phyloP scores from a whole-genome alignment of 2,888 invertebrate genomes.

The Tinea trinotella region DNA sequence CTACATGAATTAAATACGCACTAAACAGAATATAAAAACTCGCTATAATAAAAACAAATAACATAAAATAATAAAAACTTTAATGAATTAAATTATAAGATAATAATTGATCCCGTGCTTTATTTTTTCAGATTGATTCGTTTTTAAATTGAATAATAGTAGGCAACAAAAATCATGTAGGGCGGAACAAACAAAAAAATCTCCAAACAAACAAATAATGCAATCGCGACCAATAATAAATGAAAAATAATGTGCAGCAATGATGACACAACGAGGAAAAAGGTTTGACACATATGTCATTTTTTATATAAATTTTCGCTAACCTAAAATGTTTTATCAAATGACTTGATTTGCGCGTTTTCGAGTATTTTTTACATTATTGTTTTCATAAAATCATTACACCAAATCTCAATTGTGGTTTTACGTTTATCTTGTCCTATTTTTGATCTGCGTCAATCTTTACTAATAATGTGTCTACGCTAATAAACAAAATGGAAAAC shows the following conservation, averaged over 20 bases:
- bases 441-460: constrained; percentile 41
- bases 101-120: no score
- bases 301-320: constrained; percentile 64
- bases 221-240: background rate
- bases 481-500: constrained; percentile 57
- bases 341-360: constrained; percentile 67
- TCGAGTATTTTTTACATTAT: constrained; percentile 57
- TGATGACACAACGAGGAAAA: constrained; percentile 68
- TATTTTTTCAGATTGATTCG: no score
- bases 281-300: constrained; percentile 70
- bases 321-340: constrained; percentile 73
- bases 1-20: no score
- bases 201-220: background rate
- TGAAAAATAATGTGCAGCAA: constrained; percentile 6
- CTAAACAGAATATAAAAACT: no score
- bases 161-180: background rate
- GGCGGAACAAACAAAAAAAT: background rate
- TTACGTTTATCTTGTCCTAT: constrained; percentile 39
- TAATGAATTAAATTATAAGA: no score
- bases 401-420: constrained; percentile 66
- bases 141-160: background rate
- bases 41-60: no score
- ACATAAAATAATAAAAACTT: no score
- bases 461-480: constrained; percentile 60
- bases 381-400: constrained; percentile 61